These are phyloP conservation scores for Taeniopygia guttata DNA, from an alignment of 2,797 vertebrate genomes.

Conservation along the genomic window DNA sequence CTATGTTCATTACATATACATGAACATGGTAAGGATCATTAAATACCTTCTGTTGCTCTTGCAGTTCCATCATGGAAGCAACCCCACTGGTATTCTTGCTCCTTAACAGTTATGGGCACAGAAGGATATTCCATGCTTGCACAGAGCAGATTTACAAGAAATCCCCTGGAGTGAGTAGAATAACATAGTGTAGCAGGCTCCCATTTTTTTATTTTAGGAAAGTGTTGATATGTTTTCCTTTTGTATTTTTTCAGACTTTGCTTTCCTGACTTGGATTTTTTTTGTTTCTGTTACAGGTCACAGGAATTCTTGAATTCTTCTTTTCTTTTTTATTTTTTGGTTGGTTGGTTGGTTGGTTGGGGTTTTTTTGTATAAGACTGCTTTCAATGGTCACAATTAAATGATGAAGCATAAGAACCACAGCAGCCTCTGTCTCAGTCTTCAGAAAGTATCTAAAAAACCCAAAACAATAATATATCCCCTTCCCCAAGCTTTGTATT, in stretches of 20 bases:
- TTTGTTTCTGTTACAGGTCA: not conserved
- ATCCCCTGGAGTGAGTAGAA: not conserved
- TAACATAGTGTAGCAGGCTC: not conserved
- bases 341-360: not conserved
- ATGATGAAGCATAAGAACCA: not conserved
- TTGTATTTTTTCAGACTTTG: not conserved
- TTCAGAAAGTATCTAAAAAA: not conserved
- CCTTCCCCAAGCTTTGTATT: not conserved
- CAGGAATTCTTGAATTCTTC: not conserved
- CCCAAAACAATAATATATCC: fast-evolving
- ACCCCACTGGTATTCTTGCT: not conserved
- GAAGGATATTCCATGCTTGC: not conserved
- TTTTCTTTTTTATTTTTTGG: not conserved
- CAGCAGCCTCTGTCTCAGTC: not conserved
- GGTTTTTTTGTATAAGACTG: not conserved
- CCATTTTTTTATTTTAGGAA: not conserved
- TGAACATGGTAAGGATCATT: not conserved
- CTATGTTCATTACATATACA: not conserved
- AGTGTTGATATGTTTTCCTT: not conserved
- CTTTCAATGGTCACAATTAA: not conserved
- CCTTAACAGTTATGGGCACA: not conserved
- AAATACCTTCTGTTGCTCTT: not conserved
- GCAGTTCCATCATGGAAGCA: not conserved
- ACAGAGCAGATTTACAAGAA: not conserved
- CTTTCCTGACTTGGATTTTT: not conserved